Percentiles rank a stretch among this genome's conserved stretches.
Evolutionary conservation across 2,888 invertebrate genomes (phyloP).

Genomic region (Pachliopta kotzebuea): DNA sequence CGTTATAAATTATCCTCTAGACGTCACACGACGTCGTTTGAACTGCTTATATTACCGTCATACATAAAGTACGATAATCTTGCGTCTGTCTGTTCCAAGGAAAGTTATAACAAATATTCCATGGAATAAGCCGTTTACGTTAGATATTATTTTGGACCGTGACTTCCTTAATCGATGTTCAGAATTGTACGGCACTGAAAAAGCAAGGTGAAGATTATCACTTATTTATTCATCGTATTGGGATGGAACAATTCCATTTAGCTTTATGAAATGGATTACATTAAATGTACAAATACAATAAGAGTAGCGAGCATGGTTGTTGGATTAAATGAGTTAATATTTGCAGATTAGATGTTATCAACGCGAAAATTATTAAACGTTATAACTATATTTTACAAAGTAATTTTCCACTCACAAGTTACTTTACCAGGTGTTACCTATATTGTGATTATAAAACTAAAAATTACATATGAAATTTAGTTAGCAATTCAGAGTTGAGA

Average conservation of each 20-base stretch:
- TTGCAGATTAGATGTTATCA: conserved; percentile 4
- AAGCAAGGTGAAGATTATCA: background rate
- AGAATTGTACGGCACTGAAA: background rate
- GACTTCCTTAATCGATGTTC: conserved; percentile 10
- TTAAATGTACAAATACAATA: background rate
- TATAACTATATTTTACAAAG: background rate
- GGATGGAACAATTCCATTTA: background rate
- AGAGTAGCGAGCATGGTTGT: background rate
- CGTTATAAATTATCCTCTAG: conserved; percentile 18
- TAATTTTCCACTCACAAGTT: background rate
- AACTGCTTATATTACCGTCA: conserved; percentile 10
- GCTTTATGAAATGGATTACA: background rate
- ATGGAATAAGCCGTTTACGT: conserved; percentile 11
- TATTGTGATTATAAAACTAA: no score
- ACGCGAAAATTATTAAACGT: background rate
- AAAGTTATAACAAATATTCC: conserved; percentile 19
- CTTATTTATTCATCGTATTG: background rate
- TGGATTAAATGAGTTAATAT: background rate
- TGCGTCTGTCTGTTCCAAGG: conserved; percentile 10
- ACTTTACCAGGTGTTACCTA: no score
- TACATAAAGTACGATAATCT: conserved; percentile 12
- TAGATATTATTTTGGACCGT: conserved; percentile 4
- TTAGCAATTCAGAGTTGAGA: no score
- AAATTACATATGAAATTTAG: no score
- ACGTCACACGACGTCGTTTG: conserved; percentile 10